Evolutionary conservation across 2,888 invertebrate species (phyloP), one percentile per base, ranked within the genome.

Genomic region (Thereva nobilitata): DNA sequence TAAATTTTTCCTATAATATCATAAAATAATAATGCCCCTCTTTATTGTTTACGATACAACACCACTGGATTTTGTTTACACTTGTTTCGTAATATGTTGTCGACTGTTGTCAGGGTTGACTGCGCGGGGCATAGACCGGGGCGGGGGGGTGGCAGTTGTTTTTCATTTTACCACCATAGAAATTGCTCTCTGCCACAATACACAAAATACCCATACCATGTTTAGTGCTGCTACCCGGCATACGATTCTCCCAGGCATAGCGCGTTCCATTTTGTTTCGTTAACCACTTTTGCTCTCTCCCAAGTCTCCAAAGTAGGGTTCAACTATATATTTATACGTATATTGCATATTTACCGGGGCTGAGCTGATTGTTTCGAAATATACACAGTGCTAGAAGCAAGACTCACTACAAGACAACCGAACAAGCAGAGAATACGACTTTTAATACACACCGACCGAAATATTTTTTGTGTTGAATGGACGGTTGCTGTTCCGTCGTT

Each of bases 41-140:
- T 4, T 23, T 34, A 40, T 50, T 71, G 68, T 69, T 71, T 68
- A 68, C 56, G 49, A 53, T 49, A 68, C 71, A 68, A 70, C 72
- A 69, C 68, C 71, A 71, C 71, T 72, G 72, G 44, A 53, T 66
- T 68, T 66, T 69, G 68, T 70, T 71, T 70, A 71, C 72, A 56
- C 38, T 49, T 65, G 65, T 65, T 55, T 65, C 65, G 65, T 56
- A 56, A 47, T 56, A 54, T 55, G 12, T 42, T 42, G 42, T 64
- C 52, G 44, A 42, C 52, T 53, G 64, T 23, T 23, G 23, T 23
- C 23, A 23, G 23, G 23, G 23, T 23, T 23, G 23, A 23, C 23
- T 23, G 23, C 23, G 23, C 23, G 23, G 23, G 23, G 23, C 23
- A 23, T 23, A 23, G 23, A 23, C 23, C 23, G 53, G 53, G 44